Evolutionary conservation across 35 echinoderm and acorn worm genomes (phyloP), one percentile per base, ranked within the genome.

Genomic region (Lytechinus pictus): DNA sequence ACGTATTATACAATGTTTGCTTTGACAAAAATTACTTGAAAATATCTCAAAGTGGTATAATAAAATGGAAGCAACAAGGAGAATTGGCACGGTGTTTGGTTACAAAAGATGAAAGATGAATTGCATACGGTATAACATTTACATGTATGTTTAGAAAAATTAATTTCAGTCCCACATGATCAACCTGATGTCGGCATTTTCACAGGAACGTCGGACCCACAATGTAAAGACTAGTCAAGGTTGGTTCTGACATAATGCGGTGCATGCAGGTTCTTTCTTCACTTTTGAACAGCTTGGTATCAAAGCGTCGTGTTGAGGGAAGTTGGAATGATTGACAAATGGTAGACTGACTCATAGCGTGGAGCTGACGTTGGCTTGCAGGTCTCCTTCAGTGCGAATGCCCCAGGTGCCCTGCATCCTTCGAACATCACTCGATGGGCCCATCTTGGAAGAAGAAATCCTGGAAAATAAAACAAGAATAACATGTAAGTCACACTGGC

Each of bases 381-480:
- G n/a, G n/a, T 79, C 66, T 79, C n/a, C 66, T 79, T 79, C 66
- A 24, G 5, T 79, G 19, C 19, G 19, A 24, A 79, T 79, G 66
- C 66, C n/a, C 16, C 33, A 24, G 66, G 66, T 79, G 12, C 19
- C 66, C 66, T 79, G n/a, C 19, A 79, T 79, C 19, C n/a, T 79
- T 24, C 66, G 6, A 24, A 24, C 14, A 14, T 79, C 66, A 79
- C n/a, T 79, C 66, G 19, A 79, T n/a, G 66, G 66, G 66, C 66
- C 66, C 66, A 79, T 79, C 66, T 79, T 79, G 66, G 66, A 79
- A 79, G 66, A 16, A 79, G 66, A 79, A 79, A 79, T 24, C 66
- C 66, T 79, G 19, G n/a, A 79, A 24, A 5, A 19, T 24, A 27
- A n/a, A 79, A 24, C 19, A 24, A 79, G 3, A 79, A 79, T 79